Conservation (phyloP, 2,888 invertebrate genomes). For the Diarsia dahlii region DNA sequence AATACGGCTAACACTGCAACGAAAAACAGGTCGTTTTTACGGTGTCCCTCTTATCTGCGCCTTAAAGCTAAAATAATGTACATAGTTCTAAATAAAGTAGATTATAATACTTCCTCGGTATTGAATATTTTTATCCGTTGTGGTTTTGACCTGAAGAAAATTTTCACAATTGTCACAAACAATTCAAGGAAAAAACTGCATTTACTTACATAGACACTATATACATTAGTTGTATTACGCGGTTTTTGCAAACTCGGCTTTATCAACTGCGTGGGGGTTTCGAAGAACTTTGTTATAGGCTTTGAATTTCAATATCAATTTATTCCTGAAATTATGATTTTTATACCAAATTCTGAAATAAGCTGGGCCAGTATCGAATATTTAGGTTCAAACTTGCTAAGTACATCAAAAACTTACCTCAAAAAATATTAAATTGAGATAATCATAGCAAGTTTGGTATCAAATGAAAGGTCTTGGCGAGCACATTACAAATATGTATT, state of each 20-base stretch:
- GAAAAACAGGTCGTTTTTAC: too few relatives aligned
- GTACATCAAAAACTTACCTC: not conserved
- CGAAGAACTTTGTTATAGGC: not conserved
- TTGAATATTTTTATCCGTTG: not conserved
- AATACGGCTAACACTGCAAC: too few relatives aligned
- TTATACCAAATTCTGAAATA: not conserved
- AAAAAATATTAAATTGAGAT: too few relatives aligned
- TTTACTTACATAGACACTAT: not conserved
- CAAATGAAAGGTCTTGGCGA: too few relatives aligned
- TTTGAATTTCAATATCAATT: not conserved
- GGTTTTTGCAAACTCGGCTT: not conserved
- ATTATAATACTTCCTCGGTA: not conserved
- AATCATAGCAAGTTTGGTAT: too few relatives aligned
- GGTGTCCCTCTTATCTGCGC: too few relatives aligned
- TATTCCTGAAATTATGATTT: not conserved
- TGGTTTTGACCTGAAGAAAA: conserved; percentile 21
- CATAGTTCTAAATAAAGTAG: not conserved
- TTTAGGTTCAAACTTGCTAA: too few relatives aligned
- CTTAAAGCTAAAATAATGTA: not conserved
- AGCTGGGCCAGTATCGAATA: not conserved
- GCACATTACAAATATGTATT: too few relatives aligned
- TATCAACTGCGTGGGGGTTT: too few relatives aligned
- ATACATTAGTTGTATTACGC: not conserved
- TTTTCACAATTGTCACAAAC: conserved; percentile 38
- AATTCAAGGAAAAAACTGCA: conserved; percentile 30